phyloP scores from a whole-genome alignment of 2,113 vertebrate genomes.

The Circaetus cinerascens region DNA sequence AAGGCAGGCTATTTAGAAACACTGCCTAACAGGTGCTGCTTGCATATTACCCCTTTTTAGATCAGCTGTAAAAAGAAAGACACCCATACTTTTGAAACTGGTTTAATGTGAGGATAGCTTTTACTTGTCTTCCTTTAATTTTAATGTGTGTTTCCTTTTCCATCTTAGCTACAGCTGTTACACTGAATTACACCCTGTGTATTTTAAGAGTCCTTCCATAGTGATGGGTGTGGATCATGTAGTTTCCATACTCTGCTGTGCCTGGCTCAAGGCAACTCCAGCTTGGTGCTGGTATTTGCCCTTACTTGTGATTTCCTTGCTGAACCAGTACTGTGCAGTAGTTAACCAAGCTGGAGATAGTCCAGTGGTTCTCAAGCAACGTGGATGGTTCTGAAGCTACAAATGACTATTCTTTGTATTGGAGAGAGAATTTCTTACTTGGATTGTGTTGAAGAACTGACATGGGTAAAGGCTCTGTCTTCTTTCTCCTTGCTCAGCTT shows the following conservation, averaged over 20 bases:
- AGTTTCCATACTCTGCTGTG: background rate
- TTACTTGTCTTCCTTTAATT: conserved; percentile 7
- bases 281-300: background rate
- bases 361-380: background rate
- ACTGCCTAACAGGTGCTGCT: background rate
- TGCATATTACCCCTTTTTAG: background rate
- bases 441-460: background rate
- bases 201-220: background rate
- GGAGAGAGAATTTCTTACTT: background rate
- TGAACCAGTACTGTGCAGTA: background rate
- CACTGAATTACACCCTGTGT: background rate
- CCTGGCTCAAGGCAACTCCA: background rate
- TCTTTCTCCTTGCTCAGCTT: background rate
- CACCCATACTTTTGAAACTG: background rate
- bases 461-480: background rate
- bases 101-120: background rate
- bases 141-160: conserved; percentile 4
- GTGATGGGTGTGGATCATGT: background rate
- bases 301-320: background rate
- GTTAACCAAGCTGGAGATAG: background rate
- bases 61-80: background rate
- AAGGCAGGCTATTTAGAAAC: background rate
- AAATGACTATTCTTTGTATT: background rate
- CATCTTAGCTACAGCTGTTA: background rate
- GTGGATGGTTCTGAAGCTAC: background rate